A percentile compares a stretch with the other conserved stretches of the same genome.
Conservation (phyloP, 35 echinoderm and acorn worm species). For the Amphiura filiformis region DNA sequence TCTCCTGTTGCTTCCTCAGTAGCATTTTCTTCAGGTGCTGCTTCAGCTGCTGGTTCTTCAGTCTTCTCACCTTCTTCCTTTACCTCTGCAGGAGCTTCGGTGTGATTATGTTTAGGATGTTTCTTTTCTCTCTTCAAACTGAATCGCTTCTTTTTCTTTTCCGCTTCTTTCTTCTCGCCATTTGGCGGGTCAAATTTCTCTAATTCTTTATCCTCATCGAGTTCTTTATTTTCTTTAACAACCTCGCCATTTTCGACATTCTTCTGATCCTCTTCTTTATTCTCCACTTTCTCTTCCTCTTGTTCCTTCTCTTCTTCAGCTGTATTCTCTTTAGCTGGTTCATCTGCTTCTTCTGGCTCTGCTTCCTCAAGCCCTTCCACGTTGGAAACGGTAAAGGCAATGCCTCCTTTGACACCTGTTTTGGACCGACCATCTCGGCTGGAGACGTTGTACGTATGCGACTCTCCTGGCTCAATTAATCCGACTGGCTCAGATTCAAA, state of each 20-base stretch:
- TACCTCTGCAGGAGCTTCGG: background rate
- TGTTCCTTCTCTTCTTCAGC: constrained; percentile 1
- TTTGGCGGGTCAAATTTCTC: background rate
- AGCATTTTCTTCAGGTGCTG: background rate
- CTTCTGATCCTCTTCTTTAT: background rate
- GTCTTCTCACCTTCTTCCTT: background rate
- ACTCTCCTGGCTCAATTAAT: background rate
- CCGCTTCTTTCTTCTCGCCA: background rate
- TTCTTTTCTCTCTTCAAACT: background rate
- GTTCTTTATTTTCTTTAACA: background rate
- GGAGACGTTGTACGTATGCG: background rate
- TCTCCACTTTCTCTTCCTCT: background rate
- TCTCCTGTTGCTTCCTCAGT: background rate
- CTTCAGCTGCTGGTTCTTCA: background rate
- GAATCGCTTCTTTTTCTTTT: constrained; percentile 5
- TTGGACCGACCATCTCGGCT: background rate
- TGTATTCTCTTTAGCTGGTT: background rate
- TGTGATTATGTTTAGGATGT: background rate
- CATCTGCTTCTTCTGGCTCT: background rate
- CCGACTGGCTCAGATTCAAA: background rate
- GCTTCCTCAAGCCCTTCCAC: background rate
- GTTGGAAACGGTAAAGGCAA: background rate
- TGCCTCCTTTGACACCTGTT: background rate
- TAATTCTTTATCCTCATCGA: background rate
- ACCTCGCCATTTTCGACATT: background rate